phyloP scores from a whole-genome alignment of 2,888 invertebrate species.

The Apoda limacodes region DNA sequence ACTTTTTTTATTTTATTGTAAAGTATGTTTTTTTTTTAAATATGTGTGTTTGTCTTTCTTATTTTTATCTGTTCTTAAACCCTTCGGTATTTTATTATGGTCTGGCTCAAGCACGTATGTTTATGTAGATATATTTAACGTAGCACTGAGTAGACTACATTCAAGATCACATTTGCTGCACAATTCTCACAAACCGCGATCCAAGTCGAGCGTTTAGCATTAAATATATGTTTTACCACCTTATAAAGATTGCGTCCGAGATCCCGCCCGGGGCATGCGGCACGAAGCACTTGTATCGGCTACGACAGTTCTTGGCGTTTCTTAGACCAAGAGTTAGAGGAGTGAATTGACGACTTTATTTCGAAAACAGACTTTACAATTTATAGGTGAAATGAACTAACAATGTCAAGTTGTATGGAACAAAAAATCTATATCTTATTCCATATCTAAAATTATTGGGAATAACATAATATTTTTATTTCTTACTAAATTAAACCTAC shows the following conservation, averaged over 20 bases:
- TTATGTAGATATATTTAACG: neutral
- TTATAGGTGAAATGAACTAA: too few species aligned
- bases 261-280: slow-evolving; percentile 50
- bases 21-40: too few species aligned
- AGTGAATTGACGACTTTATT: too few species aligned
- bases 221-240: slow-evolving; percentile 70
- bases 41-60: too few species aligned
- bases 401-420: too few species aligned
- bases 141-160: slow-evolving; percentile 18
- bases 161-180: slow-evolving; percentile 28
- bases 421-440: too few species aligned
- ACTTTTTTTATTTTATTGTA: too few species aligned
- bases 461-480: too few species aligned
- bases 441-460: too few species aligned
- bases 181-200: slow-evolving; percentile 34
- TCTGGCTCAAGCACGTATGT: neutral
- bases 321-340: slow-evolving; percentile 27
- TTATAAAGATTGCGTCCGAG: slow-evolving; percentile 63
- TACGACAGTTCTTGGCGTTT: slow-evolving; percentile 44
- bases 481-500: too few species aligned
- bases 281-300: slow-evolving; percentile 51
- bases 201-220: slow-evolving; percentile 59
- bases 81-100: neutral
- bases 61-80: too few species aligned
- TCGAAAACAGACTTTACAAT: too few species aligned